These are phyloP conservation scores for Peromyscus eremicus DNA, from an alignment of 2,797 vertebrate species.

Conservation along the genomic window DNA sequence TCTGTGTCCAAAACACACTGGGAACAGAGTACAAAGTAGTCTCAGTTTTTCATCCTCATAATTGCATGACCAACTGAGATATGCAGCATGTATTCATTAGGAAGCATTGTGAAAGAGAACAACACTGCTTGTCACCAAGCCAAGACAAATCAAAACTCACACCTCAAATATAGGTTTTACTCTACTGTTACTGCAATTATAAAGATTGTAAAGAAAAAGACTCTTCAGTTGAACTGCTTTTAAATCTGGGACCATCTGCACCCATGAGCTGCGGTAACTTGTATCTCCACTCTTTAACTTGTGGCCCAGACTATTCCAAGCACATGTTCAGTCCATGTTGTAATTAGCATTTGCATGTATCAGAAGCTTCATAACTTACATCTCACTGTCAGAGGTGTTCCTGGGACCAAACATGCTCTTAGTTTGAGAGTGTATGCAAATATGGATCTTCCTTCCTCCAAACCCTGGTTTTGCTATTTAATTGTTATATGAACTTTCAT, in stretches of 20 bases:
- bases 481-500: not conserved
- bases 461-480: not conserved
- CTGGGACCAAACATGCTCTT: not conserved
- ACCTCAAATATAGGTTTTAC: not conserved
- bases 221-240: not conserved
- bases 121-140: not conserved
- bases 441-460: not conserved
- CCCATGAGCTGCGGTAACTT: not conserved
- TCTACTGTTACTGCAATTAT: not conserved
- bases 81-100: rapidly evolving
- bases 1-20: not conserved
- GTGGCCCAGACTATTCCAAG: not conserved
- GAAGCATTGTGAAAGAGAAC: not conserved
- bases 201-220: not conserved
- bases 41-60: too few species aligned
- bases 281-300: not conserved
- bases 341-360: slow-evolving; percentile 33
- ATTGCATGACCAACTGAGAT: too few species aligned
- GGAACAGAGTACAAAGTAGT: not conserved
- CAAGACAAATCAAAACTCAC: not conserved
- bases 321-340: not conserved
- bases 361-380: not conserved
- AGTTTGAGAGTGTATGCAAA: not conserved
- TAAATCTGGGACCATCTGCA: not conserved
- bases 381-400: not conserved